Evolutionary conservation across 1,140 invertebrate genomes (phyloP).

Genomic region (Diabrotica undecimpunctata): DNA sequence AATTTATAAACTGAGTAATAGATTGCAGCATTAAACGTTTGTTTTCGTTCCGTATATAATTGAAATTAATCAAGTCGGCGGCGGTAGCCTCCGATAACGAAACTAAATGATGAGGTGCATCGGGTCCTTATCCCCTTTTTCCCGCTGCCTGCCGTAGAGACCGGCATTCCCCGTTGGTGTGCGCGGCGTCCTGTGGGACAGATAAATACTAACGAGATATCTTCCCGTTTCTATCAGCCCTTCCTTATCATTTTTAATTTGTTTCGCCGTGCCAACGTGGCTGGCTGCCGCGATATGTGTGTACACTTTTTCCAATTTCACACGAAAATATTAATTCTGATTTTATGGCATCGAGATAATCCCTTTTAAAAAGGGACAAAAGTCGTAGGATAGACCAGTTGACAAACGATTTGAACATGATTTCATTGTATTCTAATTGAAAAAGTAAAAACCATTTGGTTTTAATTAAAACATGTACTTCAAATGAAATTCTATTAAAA

Average conservation of each 20-base stretch:
- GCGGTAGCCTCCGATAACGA: neutral
- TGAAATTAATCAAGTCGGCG: slow-evolving; percentile 8
- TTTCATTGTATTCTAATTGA: too few relatives aligned
- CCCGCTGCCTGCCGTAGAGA: neutral
- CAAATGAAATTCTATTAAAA: too few relatives aligned
- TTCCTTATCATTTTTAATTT: neutral
- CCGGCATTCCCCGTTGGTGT: neutral
- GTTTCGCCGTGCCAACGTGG: neutral
- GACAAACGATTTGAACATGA: too few relatives aligned
- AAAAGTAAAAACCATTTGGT: too few relatives aligned
- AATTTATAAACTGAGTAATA: too few relatives aligned
- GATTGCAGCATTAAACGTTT: too few relatives aligned
- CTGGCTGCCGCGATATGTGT: neutral
- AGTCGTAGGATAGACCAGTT: too few relatives aligned
- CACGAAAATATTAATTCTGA: slow-evolving; percentile 1
- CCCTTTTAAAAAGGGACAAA: neutral
- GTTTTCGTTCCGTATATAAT: slow-evolving; percentile 3
- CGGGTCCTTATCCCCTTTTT: neutral
- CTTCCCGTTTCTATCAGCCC: slow-evolving; percentile 7
- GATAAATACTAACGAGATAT: slow-evolving; percentile 14
- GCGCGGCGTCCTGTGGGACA: slow-evolving; percentile 4
- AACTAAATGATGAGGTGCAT: slow-evolving; percentile 12
- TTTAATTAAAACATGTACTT: too few relatives aligned
- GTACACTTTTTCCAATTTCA: slow-evolving; percentile 2
- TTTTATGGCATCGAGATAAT: neutral